Evolutionary conservation across 2,113 vertebrate genomes (phyloP).

Genomic region (Rafetus swinhoei): DNA sequence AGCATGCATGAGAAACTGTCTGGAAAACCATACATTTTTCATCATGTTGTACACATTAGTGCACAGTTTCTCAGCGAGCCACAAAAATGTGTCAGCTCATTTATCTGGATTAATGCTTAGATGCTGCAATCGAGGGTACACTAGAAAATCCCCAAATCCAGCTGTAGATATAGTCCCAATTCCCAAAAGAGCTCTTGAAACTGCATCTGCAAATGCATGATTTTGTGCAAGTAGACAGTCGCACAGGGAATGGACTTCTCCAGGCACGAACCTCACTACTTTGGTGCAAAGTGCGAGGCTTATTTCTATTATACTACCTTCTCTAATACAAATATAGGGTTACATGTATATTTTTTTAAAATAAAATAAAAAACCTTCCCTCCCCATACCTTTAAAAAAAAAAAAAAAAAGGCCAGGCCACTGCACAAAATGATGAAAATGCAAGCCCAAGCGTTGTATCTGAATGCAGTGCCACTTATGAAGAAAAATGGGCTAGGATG

Average conservation of each 20-base stretch:
- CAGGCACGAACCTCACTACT: background rate
- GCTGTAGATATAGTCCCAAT: conserved; percentile 27
- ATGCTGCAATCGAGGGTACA: background rate
- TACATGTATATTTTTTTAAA: background rate
- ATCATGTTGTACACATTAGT: conserved; percentile 19
- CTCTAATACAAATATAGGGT: background rate
- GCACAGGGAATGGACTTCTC: background rate
- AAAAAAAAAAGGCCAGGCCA: background rate
- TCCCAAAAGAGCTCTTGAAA: conserved; percentile 47
- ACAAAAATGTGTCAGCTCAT: conserved; percentile 58
- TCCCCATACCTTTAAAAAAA: background rate
- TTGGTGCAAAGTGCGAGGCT: background rate
- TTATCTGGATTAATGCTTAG: conserved; percentile 34
- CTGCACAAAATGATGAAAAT: background rate
- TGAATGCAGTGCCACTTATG: background rate
- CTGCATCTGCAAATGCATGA: background rate
- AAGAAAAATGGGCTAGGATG: background rate
- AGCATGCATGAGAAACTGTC: background rate
- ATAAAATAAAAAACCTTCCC: background rate
- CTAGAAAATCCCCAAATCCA: conserved; percentile 40
- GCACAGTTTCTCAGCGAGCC: conserved; percentile 60
- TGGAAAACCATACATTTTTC: conserved; percentile 30
- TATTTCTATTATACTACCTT: background rate
- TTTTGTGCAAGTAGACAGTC: background rate
- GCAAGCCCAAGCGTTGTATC: background rate